Conservation (phyloP, 2,113 vertebrate genomes). For the Axis porcinus region DNA sequence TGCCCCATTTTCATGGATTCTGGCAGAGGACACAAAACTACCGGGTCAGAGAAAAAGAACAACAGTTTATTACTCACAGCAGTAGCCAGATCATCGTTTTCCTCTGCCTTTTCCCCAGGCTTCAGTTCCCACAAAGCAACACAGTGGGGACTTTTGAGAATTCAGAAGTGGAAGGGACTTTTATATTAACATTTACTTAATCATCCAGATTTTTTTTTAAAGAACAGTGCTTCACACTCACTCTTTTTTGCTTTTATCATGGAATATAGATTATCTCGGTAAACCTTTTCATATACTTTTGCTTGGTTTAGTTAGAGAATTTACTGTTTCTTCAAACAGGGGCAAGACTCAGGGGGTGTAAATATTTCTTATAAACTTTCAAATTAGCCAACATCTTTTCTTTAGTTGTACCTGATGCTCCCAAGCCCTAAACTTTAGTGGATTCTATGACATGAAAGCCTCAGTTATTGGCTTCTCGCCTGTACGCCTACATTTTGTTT, state of each 20-base stretch:
- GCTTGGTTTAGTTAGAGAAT: neutral
- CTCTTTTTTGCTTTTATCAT: neutral
- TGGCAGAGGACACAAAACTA: neutral
- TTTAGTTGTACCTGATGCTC: neutral
- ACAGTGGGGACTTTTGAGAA: neutral
- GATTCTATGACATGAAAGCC: neutral
- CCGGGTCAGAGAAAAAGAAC: neutral
- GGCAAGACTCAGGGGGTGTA: neutral
- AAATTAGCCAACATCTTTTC: neutral
- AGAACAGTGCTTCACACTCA: neutral
- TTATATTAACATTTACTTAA: neutral
- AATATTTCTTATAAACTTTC: neutral
- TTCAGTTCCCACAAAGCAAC: neutral
- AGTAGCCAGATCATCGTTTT: neutral
- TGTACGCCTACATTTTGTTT: neutral
- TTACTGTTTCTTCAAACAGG: neutral
- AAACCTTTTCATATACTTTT: neutral
- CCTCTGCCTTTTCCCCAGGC: neutral
- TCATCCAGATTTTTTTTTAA: neutral
- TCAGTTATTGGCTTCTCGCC: neutral
- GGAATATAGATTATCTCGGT: neutral
- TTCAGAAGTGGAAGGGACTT: neutral
- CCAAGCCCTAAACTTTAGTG: neutral
- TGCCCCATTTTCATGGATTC: neutral
- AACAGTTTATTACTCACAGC: neutral